A percentile compares a stretch with the other conserved stretches of the same genome.
Conservation (phyloP, 2,888 invertebrate species). For the Glaucopsyche alexis region DNA sequence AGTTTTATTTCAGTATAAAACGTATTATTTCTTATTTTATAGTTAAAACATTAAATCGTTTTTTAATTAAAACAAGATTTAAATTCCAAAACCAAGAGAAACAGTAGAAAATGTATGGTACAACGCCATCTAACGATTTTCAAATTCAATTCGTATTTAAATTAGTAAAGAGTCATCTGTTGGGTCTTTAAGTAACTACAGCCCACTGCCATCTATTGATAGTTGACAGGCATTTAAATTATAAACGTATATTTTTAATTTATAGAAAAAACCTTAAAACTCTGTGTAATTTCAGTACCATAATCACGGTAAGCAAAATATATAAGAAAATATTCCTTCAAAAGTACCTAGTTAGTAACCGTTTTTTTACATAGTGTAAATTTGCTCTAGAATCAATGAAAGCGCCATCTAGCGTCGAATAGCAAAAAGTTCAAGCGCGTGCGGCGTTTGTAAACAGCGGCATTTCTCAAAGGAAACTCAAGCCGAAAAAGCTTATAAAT, state of each 20-base stretch:
- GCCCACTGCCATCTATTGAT: background rate
- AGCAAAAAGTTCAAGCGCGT: background rate
- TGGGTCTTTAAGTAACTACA: background rate
- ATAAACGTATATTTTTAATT: no score
- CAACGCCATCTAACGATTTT: background rate
- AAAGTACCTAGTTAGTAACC: no score
- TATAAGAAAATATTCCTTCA: no score
- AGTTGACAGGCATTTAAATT: no score
- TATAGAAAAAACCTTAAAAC: no score
- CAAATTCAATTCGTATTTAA: background rate
- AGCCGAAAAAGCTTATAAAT: background rate
- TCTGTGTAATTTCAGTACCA: no score
- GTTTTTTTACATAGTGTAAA: background rate
- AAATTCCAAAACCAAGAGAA: background rate
- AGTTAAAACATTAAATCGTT: no score
- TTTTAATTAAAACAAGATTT: background rate
- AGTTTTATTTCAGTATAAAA: no score
- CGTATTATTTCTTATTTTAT: no score
- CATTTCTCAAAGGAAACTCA: background rate
- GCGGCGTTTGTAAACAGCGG: background rate
- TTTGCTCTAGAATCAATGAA: background rate
- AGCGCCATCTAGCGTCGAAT: conserved; percentile 4
- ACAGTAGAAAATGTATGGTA: no score
- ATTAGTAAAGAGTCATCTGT: background rate
- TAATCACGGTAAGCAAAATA: no score